These are phyloP conservation scores for Nannospalax galili DNA, from an alignment of 2,113 vertebrate genomes.

Conservation along the genomic window DNA sequence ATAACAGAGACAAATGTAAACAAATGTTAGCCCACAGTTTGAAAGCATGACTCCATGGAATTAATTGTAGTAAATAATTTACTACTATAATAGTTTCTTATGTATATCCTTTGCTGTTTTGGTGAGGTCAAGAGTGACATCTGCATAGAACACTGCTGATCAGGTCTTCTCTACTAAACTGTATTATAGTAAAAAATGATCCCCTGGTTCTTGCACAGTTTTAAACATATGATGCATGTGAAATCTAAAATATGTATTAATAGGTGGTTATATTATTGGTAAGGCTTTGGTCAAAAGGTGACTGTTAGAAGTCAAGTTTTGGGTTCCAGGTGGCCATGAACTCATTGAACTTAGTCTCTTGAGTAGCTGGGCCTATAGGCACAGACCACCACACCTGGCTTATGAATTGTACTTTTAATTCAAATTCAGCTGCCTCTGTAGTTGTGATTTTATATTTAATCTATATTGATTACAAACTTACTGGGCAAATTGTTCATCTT, in stretches of 20 bases:
- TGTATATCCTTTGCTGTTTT: background rate
- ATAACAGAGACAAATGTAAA: background rate
- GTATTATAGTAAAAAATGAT: background rate
- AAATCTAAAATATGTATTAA: background rate
- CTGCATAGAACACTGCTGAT: background rate
- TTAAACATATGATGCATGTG: background rate
- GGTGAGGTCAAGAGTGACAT: background rate
- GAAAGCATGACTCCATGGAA: background rate
- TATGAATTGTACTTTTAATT: conserved; percentile 17
- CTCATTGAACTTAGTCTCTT: background rate
- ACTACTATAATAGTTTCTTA: background rate
- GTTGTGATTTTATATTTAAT: conserved; percentile 56
- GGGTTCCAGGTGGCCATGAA: background rate
- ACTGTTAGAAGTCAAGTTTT: background rate
- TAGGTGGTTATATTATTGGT: background rate
- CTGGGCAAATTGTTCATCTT: background rate
- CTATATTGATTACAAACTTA: conserved; percentile 27
- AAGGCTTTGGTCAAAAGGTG: background rate
- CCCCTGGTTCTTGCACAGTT: background rate
- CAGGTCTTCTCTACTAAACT: background rate
- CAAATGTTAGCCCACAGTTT: background rate
- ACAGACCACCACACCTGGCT: background rate
- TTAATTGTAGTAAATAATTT: background rate
- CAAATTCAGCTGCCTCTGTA: conserved; percentile 16
- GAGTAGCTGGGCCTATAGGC: background rate